A percentile compares a stretch with the other conserved stretches of the same genome.
Conservation (phyloP, 2,113 vertebrate species). For the Cygnus atratus region DNA sequence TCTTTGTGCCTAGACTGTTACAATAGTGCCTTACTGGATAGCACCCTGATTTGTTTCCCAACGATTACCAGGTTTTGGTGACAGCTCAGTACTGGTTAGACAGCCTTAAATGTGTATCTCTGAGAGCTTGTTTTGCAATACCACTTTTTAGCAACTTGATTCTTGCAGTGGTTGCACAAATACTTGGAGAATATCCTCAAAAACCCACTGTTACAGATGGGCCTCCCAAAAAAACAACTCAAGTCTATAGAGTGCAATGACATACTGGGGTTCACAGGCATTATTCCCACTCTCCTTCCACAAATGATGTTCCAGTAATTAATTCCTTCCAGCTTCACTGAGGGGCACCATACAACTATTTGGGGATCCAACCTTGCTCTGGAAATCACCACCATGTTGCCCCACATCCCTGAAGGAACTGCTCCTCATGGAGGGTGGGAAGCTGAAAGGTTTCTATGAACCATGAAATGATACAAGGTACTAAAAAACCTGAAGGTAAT, state of each 20-base stretch:
- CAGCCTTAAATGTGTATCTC: background rate
- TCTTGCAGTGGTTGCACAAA: background rate
- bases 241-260: background rate
- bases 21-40: background rate
- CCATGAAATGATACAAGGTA: background rate
- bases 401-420: background rate
- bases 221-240: fast-evolving
- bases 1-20: background rate
- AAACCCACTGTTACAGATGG: background rate
- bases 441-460: background rate
- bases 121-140: background rate
- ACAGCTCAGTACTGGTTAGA: background rate
- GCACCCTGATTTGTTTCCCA: background rate
- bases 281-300: background rate
- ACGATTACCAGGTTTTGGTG: background rate
- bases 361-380: background rate
- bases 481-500: background rate
- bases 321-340: background rate
- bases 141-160: background rate
- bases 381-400: background rate
- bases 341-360: background rate
- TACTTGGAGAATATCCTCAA: background rate
- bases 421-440: background rate
- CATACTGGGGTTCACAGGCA: background rate
- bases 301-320: background rate